Base-by-base conservation (phyloP, 2,888 invertebrate genomes). In the Chalcis sispes region DNA sequence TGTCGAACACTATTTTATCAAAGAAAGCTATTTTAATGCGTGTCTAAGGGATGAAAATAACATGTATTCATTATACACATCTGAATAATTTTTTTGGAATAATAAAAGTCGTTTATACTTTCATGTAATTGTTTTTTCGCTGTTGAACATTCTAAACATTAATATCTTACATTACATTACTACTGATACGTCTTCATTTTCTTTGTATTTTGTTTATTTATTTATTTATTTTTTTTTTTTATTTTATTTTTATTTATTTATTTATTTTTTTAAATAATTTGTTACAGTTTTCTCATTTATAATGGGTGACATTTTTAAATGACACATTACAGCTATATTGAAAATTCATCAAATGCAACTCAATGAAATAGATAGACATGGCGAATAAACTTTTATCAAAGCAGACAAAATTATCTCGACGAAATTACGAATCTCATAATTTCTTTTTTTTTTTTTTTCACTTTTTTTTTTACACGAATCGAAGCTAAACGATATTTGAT, bases 141-240 rank as follows among this genome's bases (percentile, higher is more conserved):
- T 72, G 75, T 66, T 52, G 59, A 72, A 67, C 61, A 61, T 76
- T 61, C 62, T 72, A 75, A 72, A 61, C 76, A 66, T 72, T 59
- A 61, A 71, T 70, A 69, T 56, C 50, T 52, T 65, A 52, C 59
- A 58, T 65, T 40, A 46, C 65, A 52, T 65, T 66, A 71, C 59
- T 71, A 70, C 15, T 66, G 65, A 71, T 71, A 75, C 75, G 56
- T 27, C 20, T 75, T 46, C 10, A 56, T n/a, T n/a, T n/a, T n/a
- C n/a, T n/a, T n/a, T n/a, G n/a, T n/a, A n/a, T n/a, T n/a, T n/a
- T n/a, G n/a, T n/a, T n/a, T n/a, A n/a, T n/a, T n/a, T n/a, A n/a
- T n/a, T n/a, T 67, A 23, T 64, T 46, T 32, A 29, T 56, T 29
- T 27, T 5, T n/a, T 66, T 54, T 40, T 66, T 23, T 54, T 66